These are phyloP conservation scores for Mormyrus iriodes DNA, from an alignment of 2,113 vertebrate species.

Conservation along the genomic window DNA sequence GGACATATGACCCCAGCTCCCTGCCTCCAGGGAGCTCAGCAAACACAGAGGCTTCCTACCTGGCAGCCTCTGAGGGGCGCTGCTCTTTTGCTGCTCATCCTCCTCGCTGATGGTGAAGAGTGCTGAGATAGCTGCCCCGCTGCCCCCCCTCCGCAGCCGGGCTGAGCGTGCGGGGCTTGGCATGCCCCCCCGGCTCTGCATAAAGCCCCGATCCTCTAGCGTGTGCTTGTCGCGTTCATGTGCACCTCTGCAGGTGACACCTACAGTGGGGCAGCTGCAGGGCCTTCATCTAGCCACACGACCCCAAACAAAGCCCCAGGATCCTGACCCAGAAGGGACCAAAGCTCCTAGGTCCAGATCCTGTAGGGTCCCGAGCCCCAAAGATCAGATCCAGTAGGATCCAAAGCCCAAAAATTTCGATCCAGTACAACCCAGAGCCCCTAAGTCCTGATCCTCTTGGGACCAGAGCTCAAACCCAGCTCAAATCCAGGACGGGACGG, in stretches of 20 bases:
- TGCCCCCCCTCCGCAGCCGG: slow-evolving; percentile 70
- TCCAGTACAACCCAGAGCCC: neutral
- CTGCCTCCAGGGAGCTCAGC: neutral
- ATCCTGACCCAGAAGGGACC: neutral
- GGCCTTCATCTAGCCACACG: slow-evolving; percentile 49
- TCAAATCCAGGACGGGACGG: slow-evolving; percentile 50
- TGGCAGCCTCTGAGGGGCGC: slow-evolving; percentile 60
- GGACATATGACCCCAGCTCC: neutral
- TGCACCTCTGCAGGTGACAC: slow-evolving; percentile 57
- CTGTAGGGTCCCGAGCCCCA: neutral
- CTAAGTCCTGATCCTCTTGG: slow-evolving; percentile 20
- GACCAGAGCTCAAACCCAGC: slow-evolving; percentile 29
- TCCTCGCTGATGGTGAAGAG: slow-evolving; percentile 95
- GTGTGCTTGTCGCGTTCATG: slow-evolving; percentile 57
- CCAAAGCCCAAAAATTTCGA: neutral
- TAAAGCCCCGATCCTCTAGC: slow-evolving; percentile 43
- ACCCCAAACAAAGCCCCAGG: neutral
- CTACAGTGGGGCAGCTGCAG: slow-evolving; percentile 60
- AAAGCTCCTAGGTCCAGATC: neutral
- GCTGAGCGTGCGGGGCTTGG: slow-evolving; percentile 53
- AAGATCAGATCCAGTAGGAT: neutral
- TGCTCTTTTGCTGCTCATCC: slow-evolving; percentile 80
- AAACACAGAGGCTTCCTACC: slow-evolving; percentile 55
- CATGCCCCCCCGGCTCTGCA: slow-evolving; percentile 42
- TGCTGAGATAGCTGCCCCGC: slow-evolving; percentile 64